Evolutionary conservation across 2,113 vertebrate genomes (phyloP), one percentile per base, ranked within the genome.

Genomic region (Dasyornis broadbenti): DNA sequence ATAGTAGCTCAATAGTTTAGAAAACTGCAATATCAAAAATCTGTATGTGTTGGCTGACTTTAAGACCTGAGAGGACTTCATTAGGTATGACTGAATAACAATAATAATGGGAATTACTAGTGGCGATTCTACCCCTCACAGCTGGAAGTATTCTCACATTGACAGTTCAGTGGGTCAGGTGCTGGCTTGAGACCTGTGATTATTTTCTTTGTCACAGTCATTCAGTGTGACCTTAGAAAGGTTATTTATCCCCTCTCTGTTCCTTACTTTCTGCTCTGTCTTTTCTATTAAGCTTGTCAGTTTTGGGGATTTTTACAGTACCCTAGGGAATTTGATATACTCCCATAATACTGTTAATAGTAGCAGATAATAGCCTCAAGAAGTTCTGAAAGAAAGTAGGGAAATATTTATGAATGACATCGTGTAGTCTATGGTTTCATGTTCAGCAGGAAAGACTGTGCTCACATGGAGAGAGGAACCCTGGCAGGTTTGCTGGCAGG

Each of bases 401-500:
- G 13, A 59, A 78, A 70, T 16, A 39, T 37, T 66, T 63, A 15
- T 66, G 13, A 81, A 70, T 23, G 10, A 13, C 13, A 53, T 28
- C 1, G 1, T 2, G 0, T 40, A 28, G 19, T 65, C 28, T 73
- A 7, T 42, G 21, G 9, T 39, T 88, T 79, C 50, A 22, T 44
- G 23, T 76, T 86, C 37, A 73, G 23, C 26, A 83, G 26, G 22
- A 39, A 54, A 42, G 18, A 15, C 2, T n/a, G 50, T 44, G 52
- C 12, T 50, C 9, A 8, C 3, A 0, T 11, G 35, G n/a, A 28
- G 21, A 61, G 5, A 47, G 30, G 21, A 68, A 1, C 2, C 17
- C 47, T 45, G 44, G 44, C 19, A 45, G 44, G 44, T 45, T 19
- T 45, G 44, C 44, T 20, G 44, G 18, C 18, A 45, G 44, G 44